Percentiles rank a stretch among this genome's conserved stretches.
These are phyloP conservation scores for Periophthalmodon schlosseri DNA, from an alignment of 2,113 vertebrate species.

Conservation along the genomic window DNA sequence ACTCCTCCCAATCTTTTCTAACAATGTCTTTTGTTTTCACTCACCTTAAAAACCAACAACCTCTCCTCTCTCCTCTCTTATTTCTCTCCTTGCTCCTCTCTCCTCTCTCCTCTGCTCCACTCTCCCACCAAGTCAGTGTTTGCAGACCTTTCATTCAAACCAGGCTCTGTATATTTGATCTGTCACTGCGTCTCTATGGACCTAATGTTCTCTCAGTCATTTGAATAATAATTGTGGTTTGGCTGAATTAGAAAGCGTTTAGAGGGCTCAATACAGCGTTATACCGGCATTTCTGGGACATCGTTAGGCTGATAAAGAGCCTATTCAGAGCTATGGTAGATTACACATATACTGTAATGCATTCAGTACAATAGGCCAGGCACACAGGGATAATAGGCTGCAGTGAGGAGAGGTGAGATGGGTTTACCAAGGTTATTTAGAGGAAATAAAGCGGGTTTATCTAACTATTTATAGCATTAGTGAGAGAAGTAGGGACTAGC, in stretches of 20 bases:
- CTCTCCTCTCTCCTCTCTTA: neutral
- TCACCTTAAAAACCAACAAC: neutral
- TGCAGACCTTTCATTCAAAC: neutral
- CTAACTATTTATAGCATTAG: neutral
- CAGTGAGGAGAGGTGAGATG: neutral
- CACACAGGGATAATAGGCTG: neutral
- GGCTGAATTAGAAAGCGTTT: constrained; percentile 3
- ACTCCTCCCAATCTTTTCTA: neutral
- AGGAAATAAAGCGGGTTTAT: constrained; percentile 1
- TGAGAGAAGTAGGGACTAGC: neutral
- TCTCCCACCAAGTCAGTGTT: neutral
- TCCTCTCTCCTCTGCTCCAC: neutral
- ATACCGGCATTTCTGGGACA: neutral
- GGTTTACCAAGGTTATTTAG: neutral
- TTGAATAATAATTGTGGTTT: constrained; percentile 4
- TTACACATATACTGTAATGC: neutral
- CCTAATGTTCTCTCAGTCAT: neutral
- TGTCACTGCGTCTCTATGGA: neutral
- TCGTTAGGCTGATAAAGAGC: neutral
- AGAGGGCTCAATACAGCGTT: neutral
- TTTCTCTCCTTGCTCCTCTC: neutral
- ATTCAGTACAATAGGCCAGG: neutral
- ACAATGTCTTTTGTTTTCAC: neutral
- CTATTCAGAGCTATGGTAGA: neutral
- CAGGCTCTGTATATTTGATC: neutral